phyloP scores from a whole-genome alignment of 1,140 invertebrate genomes.

The Macrobrachium nipponense region DNA sequence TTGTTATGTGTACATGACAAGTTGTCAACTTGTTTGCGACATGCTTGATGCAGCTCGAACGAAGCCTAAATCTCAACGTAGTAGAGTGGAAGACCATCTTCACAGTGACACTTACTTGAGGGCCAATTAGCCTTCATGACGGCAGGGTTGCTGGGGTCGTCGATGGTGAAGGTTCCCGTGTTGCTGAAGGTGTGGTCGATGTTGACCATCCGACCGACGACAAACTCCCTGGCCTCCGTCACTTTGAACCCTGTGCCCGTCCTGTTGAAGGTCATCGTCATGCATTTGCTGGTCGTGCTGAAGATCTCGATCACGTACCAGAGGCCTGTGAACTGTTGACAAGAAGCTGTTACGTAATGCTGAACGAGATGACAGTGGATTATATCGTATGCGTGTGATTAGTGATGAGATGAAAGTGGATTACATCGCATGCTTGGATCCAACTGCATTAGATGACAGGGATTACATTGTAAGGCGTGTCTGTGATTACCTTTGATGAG shows the following conservation, averaged over 20 bases:
- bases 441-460: no score
- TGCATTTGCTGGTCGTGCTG: constrained; percentile 27
- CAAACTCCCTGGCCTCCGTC: neutral
- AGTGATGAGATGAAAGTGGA: no score
- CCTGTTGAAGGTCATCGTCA: constrained; percentile 19
- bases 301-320: constrained; percentile 37
- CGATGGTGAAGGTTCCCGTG: neutral
- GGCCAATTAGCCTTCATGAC: neutral
- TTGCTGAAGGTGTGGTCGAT: constrained; percentile 6
- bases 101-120: neutral
- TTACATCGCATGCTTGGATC: no score
- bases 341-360: neutral
- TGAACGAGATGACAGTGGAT: neutral
- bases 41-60: no score
- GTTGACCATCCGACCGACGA: neutral
- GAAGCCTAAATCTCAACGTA: no score
- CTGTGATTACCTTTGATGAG: no score
- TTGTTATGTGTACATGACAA: no score
- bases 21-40: no score
- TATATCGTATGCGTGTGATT: no score
- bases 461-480: no score
- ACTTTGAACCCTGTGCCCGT: neutral
- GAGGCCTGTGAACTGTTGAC: neutral
- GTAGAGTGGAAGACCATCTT: neutral
- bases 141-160: neutral